phyloP scores from a whole-genome alignment of 2,113 vertebrate species.

The Pseudopipra pipra region DNA sequence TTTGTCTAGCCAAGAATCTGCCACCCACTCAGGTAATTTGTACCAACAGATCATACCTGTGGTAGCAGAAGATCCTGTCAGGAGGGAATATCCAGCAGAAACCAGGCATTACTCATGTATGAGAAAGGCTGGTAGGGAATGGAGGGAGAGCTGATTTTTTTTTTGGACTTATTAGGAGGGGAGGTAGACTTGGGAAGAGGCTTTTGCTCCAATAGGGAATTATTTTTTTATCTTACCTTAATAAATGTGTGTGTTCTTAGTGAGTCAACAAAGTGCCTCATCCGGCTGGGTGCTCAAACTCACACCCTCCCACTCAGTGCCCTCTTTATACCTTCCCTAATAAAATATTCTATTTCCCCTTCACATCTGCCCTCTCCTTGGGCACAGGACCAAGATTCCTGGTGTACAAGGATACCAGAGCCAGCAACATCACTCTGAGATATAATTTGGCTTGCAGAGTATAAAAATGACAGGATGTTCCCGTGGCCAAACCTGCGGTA shows the following conservation, averaged over 20 bases:
- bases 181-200: not conserved
- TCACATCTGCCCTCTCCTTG: not conserved
- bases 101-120: not conserved
- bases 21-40: slow-evolving; percentile 1
- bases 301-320: not conserved
- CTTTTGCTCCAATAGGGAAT: not conserved
- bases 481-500: not conserved
- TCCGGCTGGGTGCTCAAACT: not conserved
- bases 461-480: not conserved
- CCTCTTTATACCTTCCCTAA: not conserved
- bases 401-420: not conserved
- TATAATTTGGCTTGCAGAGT: not conserved
- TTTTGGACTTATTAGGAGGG: not conserved
- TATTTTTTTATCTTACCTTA: not conserved
- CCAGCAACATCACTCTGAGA: not conserved
- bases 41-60: not conserved
- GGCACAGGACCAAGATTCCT: not conserved
- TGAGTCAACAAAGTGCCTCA: not conserved
- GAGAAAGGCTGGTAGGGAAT: not conserved
- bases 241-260: not conserved
- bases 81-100: slow-evolving; percentile 23
- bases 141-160: not conserved
- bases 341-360: not conserved
- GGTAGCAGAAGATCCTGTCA: slow-evolving; percentile 10
- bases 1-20: slow-evolving; percentile 2